A percentile compares a stretch with the other conserved stretches of the same genome.
Evolutionary conservation across 2,888 invertebrate species (phyloP).

Genomic region (Torymus tubicola): DNA sequence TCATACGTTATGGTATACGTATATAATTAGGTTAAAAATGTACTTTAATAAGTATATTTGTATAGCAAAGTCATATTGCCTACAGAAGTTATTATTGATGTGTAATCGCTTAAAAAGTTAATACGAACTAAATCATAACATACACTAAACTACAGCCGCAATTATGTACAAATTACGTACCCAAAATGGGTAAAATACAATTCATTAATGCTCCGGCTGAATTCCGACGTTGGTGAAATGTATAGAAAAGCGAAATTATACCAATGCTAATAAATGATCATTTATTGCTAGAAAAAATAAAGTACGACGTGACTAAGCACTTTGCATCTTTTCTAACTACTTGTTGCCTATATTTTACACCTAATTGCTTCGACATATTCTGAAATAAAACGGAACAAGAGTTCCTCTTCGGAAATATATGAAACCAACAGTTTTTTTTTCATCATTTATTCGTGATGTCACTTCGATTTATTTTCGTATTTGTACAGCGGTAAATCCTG

Average conservation of each 20-base stretch:
- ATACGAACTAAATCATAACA: constrained; percentile 37
- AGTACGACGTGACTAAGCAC: constrained; percentile 6
- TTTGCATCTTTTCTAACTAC: constrained; percentile 3
- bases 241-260: neutral
- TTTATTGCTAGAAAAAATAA: constrained; percentile 14
- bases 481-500: too few relatives aligned
- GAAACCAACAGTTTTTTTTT: too few relatives aligned
- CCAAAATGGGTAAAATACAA: constrained; percentile 13
- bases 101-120: constrained; percentile 6
- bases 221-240: neutral
- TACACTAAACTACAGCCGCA: constrained; percentile 27
- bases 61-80: constrained; percentile 17
- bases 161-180: constrained; percentile 49
- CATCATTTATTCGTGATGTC: too few relatives aligned
- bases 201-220: constrained; percentile 10
- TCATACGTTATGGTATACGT: constrained; percentile 2
- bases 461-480: too few relatives aligned
- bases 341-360: constrained; percentile 31
- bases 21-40: constrained; percentile 1
- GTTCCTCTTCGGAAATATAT: too few relatives aligned
- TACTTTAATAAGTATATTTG: neutral
- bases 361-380: neutral
- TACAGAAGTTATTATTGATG: neutral
- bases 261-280: constrained; percentile 25
- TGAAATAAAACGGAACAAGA: neutral